Conservation (phyloP, 2,797 vertebrate species). For the Notolabrus celidotus region DNA sequence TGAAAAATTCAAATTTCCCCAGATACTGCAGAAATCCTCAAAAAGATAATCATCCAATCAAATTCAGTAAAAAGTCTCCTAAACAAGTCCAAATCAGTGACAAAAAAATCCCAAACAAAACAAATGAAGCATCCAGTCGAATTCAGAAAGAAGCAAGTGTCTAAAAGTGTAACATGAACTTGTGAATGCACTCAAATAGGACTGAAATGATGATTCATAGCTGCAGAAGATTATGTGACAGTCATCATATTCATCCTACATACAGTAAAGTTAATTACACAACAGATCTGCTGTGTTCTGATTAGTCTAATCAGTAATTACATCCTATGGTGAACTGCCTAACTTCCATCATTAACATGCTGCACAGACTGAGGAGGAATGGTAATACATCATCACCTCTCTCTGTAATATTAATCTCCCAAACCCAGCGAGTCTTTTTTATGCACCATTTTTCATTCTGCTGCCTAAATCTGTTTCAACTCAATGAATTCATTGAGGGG, state of each 20-base stretch:
- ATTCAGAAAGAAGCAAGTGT: no score
- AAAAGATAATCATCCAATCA: neutral
- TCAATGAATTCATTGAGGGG: constrained; percentile 69
- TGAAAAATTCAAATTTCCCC: neutral
- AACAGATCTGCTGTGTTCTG: constrained; percentile 17
- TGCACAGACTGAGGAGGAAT: constrained; percentile 18
- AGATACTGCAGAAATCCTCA: neutral
- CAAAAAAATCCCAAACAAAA: neutral
- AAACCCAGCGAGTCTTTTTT: constrained; percentile 52
- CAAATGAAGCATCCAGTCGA: no score
- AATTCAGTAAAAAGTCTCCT: neutral
- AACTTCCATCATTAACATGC: constrained; percentile 27
- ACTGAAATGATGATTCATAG: constrained; percentile 1
- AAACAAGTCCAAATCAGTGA: no score
- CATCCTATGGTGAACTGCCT: constrained; percentile 35
- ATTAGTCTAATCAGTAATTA: constrained; percentile 55
- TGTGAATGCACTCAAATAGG: neutral
- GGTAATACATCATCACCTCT: constrained; percentile 39
- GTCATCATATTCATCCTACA: constrained; percentile 3
- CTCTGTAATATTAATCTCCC: constrained; percentile 59
- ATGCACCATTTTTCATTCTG: constrained; percentile 62
- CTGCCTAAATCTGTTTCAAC: constrained; percentile 67
- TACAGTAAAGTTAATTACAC: constrained; percentile 32
- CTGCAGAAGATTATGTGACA: neutral
- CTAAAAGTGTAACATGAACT: neutral